phyloP scores from a whole-genome alignment of 2,797 vertebrate species.

The Tolypeutes matacus region DNA sequence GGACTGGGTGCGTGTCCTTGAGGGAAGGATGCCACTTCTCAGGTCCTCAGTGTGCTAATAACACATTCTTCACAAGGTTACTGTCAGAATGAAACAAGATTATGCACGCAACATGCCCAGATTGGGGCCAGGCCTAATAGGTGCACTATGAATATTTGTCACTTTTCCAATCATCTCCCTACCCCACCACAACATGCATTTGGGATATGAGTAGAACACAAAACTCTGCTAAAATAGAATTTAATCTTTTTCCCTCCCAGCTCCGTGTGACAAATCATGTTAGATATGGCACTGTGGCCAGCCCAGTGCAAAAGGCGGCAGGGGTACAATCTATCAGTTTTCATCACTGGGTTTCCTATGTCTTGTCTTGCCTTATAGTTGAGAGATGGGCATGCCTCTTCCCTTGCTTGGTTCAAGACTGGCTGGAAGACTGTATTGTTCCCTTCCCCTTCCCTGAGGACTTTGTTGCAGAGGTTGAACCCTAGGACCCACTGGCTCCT shows the following conservation, averaged over 20 bases:
- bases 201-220: background rate
- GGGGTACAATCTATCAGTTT: accelerated
- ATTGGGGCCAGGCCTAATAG: background rate
- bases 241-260: background rate
- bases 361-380: background rate
- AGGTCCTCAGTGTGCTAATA: background rate
- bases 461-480: accelerated
- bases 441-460: background rate
- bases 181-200: background rate
- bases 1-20: background rate
- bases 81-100: background rate
- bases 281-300: background rate
- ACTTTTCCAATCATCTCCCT: background rate
- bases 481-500: background rate
- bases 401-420: accelerated
- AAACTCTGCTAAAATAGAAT: background rate
- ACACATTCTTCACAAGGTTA: background rate
- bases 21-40: background rate
- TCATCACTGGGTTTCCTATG: accelerated
- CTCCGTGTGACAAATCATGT: background rate
- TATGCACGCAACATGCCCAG: background rate
- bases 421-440: background rate
- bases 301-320: too few relatives aligned
- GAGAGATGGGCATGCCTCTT: background rate
- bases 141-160: background rate